Conservation (phyloP, 1,140 invertebrate species). For the Bombus turneri region DNA sequence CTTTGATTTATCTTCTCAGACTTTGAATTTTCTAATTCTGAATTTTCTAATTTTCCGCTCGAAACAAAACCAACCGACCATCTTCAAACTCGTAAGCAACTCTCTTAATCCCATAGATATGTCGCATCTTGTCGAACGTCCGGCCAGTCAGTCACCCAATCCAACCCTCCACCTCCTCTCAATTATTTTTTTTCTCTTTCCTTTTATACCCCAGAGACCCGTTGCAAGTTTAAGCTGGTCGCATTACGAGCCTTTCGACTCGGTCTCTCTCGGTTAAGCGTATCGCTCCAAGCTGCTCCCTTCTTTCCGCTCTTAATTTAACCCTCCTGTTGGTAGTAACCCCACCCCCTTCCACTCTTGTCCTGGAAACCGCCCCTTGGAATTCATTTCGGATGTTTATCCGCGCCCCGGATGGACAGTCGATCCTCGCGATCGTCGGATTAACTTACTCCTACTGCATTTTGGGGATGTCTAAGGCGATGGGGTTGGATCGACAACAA, state of each 20-base stretch:
- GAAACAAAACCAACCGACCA: background rate
- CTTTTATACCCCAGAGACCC: constrained; percentile 72
- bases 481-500: background rate
- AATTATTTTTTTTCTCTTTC: constrained; percentile 48
- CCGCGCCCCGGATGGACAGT: background rate
- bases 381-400: constrained; percentile 67
- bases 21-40: background rate
- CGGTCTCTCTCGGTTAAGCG: constrained; percentile 66
- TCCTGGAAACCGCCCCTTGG: constrained; percentile 15
- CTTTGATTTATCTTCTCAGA: no score
- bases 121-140: constrained; percentile 66
- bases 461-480: background rate
- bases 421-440: constrained; percentile 38
- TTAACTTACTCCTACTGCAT: constrained; percentile 25
- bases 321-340: background rate
- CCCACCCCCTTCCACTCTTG: background rate
- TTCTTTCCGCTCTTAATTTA: constrained; percentile 68
- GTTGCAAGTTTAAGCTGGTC: constrained; percentile 77
- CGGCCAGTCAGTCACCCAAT: constrained; percentile 70
- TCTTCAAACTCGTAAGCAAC: background rate
- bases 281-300: constrained; percentile 53
- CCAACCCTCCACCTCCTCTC: constrained; percentile 44
- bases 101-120: constrained; percentile 72
- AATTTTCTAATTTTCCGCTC: background rate
- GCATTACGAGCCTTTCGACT: constrained; percentile 75